Percentiles rank a stretch among this genome's conserved stretches.
These are phyloP conservation scores for Aporrectodea caliginosa DNA, from an alignment of 1,140 invertebrate genomes.

Conservation along the genomic window DNA sequence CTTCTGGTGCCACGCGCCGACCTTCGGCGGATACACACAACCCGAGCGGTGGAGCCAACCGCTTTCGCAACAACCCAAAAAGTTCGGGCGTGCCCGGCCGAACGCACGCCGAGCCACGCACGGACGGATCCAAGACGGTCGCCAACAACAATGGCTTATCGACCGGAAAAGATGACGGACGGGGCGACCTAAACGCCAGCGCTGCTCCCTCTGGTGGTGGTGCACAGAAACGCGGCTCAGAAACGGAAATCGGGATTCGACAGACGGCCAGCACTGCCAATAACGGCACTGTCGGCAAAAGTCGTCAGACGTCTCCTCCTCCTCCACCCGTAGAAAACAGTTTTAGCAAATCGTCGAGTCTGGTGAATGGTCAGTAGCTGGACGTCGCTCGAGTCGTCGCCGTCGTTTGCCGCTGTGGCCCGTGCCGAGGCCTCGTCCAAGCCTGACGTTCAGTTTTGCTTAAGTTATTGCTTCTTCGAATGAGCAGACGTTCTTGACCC, in stretches of 20 bases:
- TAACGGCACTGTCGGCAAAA: not conserved
- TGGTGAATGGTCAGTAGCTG: not conserved
- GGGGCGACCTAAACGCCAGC: not conserved
- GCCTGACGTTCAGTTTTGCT: not conserved
- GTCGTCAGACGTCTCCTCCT: no score
- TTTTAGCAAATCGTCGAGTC: not conserved
- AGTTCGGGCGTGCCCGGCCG: not conserved
- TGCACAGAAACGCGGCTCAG: not conserved
- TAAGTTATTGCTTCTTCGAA: not conserved
- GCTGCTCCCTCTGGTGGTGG: no score
- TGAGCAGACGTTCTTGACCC: not conserved
- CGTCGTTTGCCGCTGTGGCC: no score
- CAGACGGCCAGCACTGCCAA: not conserved
- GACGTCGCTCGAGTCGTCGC: not conserved
- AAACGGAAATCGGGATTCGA: not conserved
- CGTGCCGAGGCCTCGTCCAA: not conserved
- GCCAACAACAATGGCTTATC: not conserved
- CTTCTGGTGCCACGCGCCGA: no score
- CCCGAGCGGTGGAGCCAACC: not conserved
- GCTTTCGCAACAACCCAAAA: not conserved
- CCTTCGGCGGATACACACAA: not conserved
- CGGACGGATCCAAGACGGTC: not conserved
- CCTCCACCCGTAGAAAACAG: not conserved
- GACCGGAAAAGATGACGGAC: not conserved
- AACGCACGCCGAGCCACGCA: not conserved